Conservation (phyloP, 1,140 invertebrate species). For the Meteorus sp. region DNA sequence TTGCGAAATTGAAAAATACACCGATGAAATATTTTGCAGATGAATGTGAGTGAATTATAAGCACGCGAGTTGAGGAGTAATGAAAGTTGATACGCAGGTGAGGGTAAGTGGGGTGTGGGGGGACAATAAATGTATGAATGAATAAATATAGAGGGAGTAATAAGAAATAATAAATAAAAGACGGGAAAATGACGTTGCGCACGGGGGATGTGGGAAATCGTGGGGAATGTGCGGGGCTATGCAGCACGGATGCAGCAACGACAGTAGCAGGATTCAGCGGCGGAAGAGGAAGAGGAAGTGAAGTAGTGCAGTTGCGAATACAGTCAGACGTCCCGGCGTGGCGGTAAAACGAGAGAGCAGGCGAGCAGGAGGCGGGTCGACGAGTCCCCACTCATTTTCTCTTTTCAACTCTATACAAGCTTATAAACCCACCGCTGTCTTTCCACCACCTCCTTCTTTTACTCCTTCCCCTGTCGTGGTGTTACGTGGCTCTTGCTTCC, state of each 20-base stretch:
- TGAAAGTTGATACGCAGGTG: too few species aligned
- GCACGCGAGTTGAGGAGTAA: too few species aligned
- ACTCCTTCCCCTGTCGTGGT: conserved; percentile 1
- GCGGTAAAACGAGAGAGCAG: conserved; percentile 12
- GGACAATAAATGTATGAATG: too few species aligned
- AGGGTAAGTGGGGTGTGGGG: too few species aligned
- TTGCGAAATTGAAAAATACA: too few species aligned
- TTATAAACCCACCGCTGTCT: too few species aligned
- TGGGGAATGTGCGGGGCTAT: background rate
- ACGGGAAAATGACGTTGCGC: too few species aligned
- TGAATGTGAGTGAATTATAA: too few species aligned
- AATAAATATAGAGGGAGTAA: too few species aligned
- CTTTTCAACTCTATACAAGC: too few species aligned
- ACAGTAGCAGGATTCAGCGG: conserved; percentile 5
- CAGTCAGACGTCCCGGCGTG: conserved; percentile 37
- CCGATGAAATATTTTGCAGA: too few species aligned
- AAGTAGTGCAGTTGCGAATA: conserved; percentile 33
- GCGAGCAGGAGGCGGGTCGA: conserved; percentile 40
- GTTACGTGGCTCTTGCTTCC: background rate
- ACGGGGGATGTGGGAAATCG: too few species aligned
- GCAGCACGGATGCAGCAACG: conserved; percentile 4
- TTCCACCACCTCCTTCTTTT: conserved; percentile 5
- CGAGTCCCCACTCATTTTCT: background rate
- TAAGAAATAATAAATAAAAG: background rate
- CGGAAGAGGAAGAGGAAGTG: background rate